These are phyloP conservation scores for Dromiciops gliroides DNA, from an alignment of 2,113 vertebrate genomes.

Conservation along the genomic window DNA sequence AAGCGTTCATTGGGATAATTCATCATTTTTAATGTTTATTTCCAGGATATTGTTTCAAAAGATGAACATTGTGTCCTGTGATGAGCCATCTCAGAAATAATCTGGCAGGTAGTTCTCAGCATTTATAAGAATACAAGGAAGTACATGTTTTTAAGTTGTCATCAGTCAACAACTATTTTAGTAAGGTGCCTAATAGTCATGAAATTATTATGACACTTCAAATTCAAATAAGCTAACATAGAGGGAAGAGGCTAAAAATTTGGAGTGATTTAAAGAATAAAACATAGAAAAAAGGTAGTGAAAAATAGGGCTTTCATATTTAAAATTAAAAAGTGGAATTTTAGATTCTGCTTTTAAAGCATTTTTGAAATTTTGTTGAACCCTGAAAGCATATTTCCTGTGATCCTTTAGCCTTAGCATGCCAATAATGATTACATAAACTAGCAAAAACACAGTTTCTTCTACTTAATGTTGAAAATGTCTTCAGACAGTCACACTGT, in stretches of 20 bases:
- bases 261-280: conserved; percentile 66
- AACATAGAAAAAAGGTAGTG: conserved; percentile 48
- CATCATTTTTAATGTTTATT: conserved; percentile 55
- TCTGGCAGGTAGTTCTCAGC: conserved; percentile 15
- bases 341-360: conserved; percentile 61
- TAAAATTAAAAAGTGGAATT: conserved; percentile 31
- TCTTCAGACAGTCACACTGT: background rate
- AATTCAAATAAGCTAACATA: conserved; percentile 25
- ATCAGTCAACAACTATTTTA: background rate
- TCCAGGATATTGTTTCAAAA: conserved; percentile 29
- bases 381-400: conserved; percentile 55
- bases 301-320: conserved; percentile 54
- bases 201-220: conserved; percentile 49
- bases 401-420: conserved; percentile 3
- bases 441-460: conserved; percentile 13
- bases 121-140: conserved; percentile 4
- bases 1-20: background rate
- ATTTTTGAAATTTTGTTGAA: conserved; percentile 56
- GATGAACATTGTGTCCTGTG: conserved; percentile 46
- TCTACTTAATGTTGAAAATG: background rate
- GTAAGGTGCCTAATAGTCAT: conserved; percentile 2
- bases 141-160: background rate
- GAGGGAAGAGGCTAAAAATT: conserved; percentile 58
- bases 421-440: conserved; percentile 38
- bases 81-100: background rate